Evolutionary conservation across 2,888 invertebrate species (phyloP).

Genomic region (Galeruca laticollis): DNA sequence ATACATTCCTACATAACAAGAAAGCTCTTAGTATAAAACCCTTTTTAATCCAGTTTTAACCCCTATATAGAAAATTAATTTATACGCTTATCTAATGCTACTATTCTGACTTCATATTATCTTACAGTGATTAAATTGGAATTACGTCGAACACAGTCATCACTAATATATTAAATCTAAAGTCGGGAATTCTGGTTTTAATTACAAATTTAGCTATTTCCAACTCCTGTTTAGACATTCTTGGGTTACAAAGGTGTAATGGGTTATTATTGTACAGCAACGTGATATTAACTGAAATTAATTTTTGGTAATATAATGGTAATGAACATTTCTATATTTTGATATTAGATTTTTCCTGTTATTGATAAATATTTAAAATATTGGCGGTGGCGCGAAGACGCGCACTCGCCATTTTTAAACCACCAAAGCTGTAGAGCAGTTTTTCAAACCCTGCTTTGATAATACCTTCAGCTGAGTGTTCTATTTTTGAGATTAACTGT

Average conservation of each 20-base stretch:
- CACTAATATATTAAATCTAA: slow-evolving; percentile 45
- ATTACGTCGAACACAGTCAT: slow-evolving; percentile 46
- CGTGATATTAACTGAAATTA: background rate
- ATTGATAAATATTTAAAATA: background rate
- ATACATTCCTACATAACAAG: slow-evolving; percentile 49
- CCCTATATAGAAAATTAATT: slow-evolving; percentile 55
- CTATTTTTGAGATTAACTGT: too few relatives aligned
- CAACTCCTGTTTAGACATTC: slow-evolving; percentile 1
- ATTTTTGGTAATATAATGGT: too few relatives aligned
- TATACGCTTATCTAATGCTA: slow-evolving; percentile 49
- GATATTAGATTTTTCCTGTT: background rate
- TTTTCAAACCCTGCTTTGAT: too few relatives aligned
- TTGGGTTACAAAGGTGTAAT: background rate
- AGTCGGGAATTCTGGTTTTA: slow-evolving; percentile 21
- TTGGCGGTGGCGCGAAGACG: background rate
- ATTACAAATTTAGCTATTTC: slow-evolving; percentile 16
- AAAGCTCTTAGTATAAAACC: slow-evolving; percentile 49
- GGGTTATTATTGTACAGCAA: background rate
- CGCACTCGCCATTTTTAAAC: background rate
- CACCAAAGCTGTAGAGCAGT: background rate
- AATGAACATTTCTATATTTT: background rate
- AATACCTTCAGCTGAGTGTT: too few relatives aligned
- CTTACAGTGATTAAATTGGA: slow-evolving; percentile 55
- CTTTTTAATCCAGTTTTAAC: slow-evolving; percentile 45
- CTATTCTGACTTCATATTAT: slow-evolving; percentile 54